Evolutionary conservation across 35 echinoderm and acorn worm species (phyloP).

Genomic region (Stichopus chloronotus): DNA sequence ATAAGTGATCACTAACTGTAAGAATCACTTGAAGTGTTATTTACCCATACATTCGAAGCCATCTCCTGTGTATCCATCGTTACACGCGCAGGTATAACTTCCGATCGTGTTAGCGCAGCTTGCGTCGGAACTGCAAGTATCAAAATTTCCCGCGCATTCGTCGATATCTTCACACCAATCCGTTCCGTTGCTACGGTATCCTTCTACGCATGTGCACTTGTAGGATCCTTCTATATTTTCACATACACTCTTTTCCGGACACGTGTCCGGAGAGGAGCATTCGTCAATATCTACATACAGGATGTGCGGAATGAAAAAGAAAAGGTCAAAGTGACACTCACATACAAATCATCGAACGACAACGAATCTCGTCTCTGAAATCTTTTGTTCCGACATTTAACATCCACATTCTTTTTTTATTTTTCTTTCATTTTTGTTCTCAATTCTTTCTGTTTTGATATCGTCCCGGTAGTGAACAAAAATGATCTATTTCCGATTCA

Average conservation of each 20-base stretch:
- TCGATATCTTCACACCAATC: conserved; percentile 57
- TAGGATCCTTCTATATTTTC: conserved; percentile 70
- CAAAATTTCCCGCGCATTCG: conserved; percentile 60
- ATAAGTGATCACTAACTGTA: not conserved
- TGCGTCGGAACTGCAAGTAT: conserved; percentile 33
- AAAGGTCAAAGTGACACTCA: not conserved
- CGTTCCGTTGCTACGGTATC: conserved; percentile 68
- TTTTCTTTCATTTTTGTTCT: no score
- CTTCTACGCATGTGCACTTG: conserved; percentile 66
- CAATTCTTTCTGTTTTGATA: no score
- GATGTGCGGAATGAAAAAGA: not conserved
- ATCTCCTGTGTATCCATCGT: not conserved
- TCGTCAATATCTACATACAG: conserved; percentile 73
- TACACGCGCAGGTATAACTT: not conserved
- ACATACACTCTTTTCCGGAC: conserved; percentile 62
- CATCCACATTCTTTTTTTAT: no score
- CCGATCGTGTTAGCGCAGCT: not conserved
- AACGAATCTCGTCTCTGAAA: no score
- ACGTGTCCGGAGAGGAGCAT: conserved; percentile 53
- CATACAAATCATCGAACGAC: no score
- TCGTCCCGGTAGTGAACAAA: no score
- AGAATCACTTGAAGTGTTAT: not conserved
- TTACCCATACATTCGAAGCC: conserved; percentile 17
- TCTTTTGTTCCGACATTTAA: no score
- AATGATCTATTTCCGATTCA: no score